Conservation (phyloP, 2,113 vertebrate species). For the Ursus arctos region DNA sequence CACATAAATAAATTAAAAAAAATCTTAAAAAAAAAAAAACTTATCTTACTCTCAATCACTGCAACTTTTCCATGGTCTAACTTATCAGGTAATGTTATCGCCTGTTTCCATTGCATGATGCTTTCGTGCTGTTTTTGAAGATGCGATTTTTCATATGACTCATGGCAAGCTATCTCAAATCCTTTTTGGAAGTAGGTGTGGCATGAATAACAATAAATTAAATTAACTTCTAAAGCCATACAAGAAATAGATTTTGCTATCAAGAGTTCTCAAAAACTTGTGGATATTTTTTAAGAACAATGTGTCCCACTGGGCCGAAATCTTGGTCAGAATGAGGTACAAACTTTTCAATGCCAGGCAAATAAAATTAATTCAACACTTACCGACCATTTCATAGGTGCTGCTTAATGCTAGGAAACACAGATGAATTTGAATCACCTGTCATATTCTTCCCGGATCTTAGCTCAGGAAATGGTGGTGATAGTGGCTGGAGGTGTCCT, state of each 20-base stretch:
- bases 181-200: conserved; percentile 75
- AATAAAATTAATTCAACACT: conserved; percentile 16
- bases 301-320: not conserved
- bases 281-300: conserved; percentile 23
- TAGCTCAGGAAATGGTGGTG: not conserved
- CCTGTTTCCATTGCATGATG: conserved; percentile 37
- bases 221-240: conserved; percentile 66
- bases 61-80: conserved; percentile 30
- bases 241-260: conserved; percentile 64
- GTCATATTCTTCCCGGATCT: not conserved
- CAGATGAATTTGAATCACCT: conserved; percentile 3
- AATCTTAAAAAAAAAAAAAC: not conserved
- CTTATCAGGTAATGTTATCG: conserved; percentile 56
- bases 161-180: conserved; percentile 65
- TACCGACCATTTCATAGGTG: not conserved
- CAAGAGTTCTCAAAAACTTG: conserved; percentile 41
- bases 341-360: conserved; percentile 6
- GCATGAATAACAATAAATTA: conserved; percentile 74
- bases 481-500: not conserved
- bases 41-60: conserved; percentile 27
- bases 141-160: conserved; percentile 76
- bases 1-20: too few relatives aligned
- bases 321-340: conserved; percentile 44
- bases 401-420: not conserved
- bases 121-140: conserved; percentile 69